Evolutionary conservation across 1,140 invertebrate species (phyloP), one percentile per base, ranked within the genome.

Genomic region (Papilio dardanus): DNA sequence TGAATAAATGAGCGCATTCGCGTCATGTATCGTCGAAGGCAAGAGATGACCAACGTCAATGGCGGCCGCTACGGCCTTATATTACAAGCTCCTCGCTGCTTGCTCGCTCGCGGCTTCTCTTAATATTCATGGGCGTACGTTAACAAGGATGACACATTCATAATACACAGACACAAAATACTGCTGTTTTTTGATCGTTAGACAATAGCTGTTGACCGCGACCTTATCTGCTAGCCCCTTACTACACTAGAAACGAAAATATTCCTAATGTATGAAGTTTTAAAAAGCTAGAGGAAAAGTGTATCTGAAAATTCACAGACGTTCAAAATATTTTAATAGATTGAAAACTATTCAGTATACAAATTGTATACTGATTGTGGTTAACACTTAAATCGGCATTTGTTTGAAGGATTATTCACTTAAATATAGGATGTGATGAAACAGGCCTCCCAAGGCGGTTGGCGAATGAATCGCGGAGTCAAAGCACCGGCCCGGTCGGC

Each of bases 1-100:
- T 76, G 82, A 87, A 89, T 91, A 91, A 91, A 89, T 91, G 89
- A 91, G 79, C 83, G 77, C 50, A 50, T 67, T 84, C 77, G 83
- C 83, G 86, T 87, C 88, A 88, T 87, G 88, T 88, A 85, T 69
- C 75, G 78, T 77, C 78, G 73, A 35, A 66, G 30, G 50, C 58
- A 68, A 79, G 76, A 77, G 77, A 78, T 76, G 75, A 76, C 78
- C 40, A 24, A 77, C 79, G 84, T 85, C 81, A 83, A 82, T 83
- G 74, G 58, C 68, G 69, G 76, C 82, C 81, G 81, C 83, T 86
- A 83, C 83, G 67, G 74, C 73, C 77, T 77, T 82, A 81, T 80
- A 82, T 82, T 79, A 79, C 78, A 77, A 62, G 69, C 19, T 21
- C 19, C 50, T 54, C 50, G 46, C 37, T 50, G 4, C 14, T 42